Evolutionary conservation across 1,140 invertebrate species (phyloP), one percentile per base, ranked within the genome.

Genomic region (Lysiphlebus fabarum): DNA sequence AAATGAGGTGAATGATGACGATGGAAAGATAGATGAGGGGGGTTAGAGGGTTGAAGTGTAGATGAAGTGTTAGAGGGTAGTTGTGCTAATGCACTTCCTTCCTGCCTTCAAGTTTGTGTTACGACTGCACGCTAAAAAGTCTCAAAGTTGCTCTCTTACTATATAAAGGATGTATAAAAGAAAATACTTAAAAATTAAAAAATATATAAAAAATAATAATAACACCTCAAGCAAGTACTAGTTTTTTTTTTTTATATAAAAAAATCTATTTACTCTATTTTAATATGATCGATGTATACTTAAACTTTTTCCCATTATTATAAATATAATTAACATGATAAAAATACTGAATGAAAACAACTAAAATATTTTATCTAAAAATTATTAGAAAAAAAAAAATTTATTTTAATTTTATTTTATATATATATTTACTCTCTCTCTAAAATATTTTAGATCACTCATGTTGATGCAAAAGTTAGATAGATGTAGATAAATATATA

Each of bases 21-120:
- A 10, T 33, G 33, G 44, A 9, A 26, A 26, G 48, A 41, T 44
- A 40, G 45, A 41, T 10, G 6, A 44, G 12, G n/a, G 1, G 12
- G 14, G 44, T 8, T 51, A 5, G 49, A 55, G 47, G 58, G 51
- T 41, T 55, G 53, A 60, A 60, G 58, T 26, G 17, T 60, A 60
- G 58, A 60, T 60, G 58, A 60, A n/a, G 58, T 53, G 50, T 53
- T 48, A 60, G 58, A 59, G 58, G 53, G 53, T 60, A 53, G 58
- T 58, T 62, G 61, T 58, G 61, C 61, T 62, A 62, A 62, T 62
- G 61, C 61, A 62, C 61, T 62, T 62, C 61, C 61, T 62, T 62
- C 61, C 61, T 57, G 61, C 51, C 55, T 62, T 12, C 34, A 44
- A 57, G 56, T 58, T 62, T 57, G 54, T 26, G 17, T 57, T 53